Evolutionary conservation across 1,140 invertebrate genomes (phyloP).

Genomic region (Diorhabda carinulata): DNA sequence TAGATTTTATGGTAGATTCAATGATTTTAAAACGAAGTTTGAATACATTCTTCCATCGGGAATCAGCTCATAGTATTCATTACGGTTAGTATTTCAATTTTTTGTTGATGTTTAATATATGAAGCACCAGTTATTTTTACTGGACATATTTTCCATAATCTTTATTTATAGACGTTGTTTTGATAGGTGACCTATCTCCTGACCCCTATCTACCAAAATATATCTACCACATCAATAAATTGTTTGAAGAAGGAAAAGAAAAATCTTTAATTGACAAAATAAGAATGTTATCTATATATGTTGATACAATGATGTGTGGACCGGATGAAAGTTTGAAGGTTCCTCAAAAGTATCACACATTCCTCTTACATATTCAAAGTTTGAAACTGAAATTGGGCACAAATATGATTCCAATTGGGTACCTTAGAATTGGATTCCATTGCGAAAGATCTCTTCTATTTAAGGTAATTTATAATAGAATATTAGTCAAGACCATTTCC

Average conservation of each 20-base stretch:
- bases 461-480: constrained; percentile 17
- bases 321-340: constrained; percentile 23
- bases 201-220: constrained; percentile 39
- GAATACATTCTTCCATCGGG: too few relatives aligned
- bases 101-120: too few relatives aligned
- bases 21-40: too few relatives aligned
- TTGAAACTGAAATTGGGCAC: constrained; percentile 38
- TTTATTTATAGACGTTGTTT: too few relatives aligned
- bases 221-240: constrained; percentile 26
- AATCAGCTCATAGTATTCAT: too few relatives aligned
- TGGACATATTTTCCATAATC: too few relatives aligned
- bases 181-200: constrained; percentile 28
- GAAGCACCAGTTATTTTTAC: too few relatives aligned
- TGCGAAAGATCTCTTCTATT: constrained; percentile 42
- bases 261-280: constrained; percentile 26
- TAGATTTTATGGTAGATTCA: too few relatives aligned
- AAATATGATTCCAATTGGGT: constrained; percentile 42
- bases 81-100: too few relatives aligned
- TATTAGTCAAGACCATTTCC: constrained; percentile 35
- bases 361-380: constrained; percentile 35
- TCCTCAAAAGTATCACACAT: constrained; percentile 35
- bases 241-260: constrained; percentile 17
- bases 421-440: constrained; percentile 36
- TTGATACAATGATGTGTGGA: constrained; percentile 35
- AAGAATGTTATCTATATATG: constrained; percentile 35